These are phyloP conservation scores for Hemiscyllium ocellatum DNA, from an alignment of 2,113 vertebrate species.

Conservation along the genomic window DNA sequence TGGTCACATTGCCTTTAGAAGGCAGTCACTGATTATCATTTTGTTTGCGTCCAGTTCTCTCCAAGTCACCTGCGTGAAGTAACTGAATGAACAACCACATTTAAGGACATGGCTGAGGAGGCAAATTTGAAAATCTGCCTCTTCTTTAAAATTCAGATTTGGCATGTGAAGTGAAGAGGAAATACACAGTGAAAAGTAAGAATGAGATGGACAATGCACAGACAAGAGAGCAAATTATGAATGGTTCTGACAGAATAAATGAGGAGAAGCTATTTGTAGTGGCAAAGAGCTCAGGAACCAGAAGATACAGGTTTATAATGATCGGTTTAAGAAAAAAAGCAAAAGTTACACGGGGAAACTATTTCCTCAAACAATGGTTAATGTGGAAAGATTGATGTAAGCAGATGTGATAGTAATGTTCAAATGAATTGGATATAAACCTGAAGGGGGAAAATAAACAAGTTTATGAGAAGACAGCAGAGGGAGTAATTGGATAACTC, in stretches of 20 bases:
- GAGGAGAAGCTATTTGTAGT: not conserved
- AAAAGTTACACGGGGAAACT: no score
- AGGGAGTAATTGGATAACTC: no score
- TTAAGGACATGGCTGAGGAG: not conserved
- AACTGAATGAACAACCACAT: not conserved
- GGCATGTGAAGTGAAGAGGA: not conserved
- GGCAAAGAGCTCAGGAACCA: not conserved
- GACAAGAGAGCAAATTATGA: not conserved
- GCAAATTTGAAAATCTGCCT: not conserved
- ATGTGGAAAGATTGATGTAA: not conserved
- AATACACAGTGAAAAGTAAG: not conserved
- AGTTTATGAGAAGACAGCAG: no score
- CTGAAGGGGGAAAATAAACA: no score
- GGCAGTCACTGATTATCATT: not conserved
- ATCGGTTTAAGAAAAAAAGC: not conserved
- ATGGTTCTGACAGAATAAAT: not conserved
- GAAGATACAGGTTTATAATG: not conserved
- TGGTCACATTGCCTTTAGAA: not conserved
- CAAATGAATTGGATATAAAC: not conserved
- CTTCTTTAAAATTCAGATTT: not conserved
- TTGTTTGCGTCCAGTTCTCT: not conserved
- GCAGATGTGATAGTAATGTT: not conserved
- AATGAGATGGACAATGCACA: not conserved
- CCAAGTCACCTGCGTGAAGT: not conserved
- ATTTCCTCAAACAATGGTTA: not conserved